A percentile compares a stretch with the other conserved stretches of the same genome.
phyloP scores from a whole-genome alignment of 2,888 invertebrate species.

The Altica lythri region DNA sequence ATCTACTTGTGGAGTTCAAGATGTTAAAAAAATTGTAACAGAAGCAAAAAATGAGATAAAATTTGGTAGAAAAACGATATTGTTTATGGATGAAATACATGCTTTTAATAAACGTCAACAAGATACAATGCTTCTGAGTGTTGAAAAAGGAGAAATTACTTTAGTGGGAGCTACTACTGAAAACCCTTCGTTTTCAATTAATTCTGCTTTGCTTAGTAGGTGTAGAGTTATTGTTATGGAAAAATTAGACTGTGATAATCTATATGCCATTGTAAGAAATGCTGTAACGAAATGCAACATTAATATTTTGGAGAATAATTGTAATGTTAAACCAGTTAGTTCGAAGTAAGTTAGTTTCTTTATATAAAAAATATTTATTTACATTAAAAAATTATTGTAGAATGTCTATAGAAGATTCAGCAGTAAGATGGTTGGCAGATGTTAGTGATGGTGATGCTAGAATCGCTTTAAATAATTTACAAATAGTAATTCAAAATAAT shows the following conservation, averaged over 20 bases:
- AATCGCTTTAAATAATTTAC: conserved; percentile 75
- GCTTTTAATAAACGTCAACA: conserved; percentile 85
- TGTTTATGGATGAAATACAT: conserved; percentile 89
- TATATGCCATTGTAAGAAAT: conserved; percentile 66
- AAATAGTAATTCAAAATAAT: conserved; percentile 66
- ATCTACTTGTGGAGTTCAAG: conserved; percentile 74
- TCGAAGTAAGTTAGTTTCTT: too few species aligned
- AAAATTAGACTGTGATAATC: conserved; percentile 66
- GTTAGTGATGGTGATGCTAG: conserved; percentile 84
- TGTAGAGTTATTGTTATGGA: conserved; percentile 77
- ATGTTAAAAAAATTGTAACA: conserved; percentile 75
- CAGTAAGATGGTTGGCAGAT: conserved; percentile 72
- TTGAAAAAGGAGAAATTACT: conserved; percentile 78
- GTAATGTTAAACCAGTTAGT: too few species aligned
- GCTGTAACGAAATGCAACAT: conserved; percentile 59
- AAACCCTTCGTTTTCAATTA: conserved; percentile 85
- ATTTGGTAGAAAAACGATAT: conserved; percentile 70
- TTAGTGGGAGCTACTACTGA: conserved; percentile 85
- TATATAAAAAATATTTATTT: too few species aligned
- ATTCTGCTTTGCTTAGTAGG: conserved; percentile 77
- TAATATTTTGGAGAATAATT: conserved; percentile 37
- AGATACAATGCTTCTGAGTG: conserved; percentile 78
- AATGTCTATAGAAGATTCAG: conserved; percentile 61
- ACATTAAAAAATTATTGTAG: too few species aligned
- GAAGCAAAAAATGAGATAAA: conserved; percentile 73